Percentiles rank a stretch among this genome's conserved stretches.
Evolutionary conservation across 2,888 invertebrate species (phyloP).

Genomic region (Quadroppia sp.): DNA sequence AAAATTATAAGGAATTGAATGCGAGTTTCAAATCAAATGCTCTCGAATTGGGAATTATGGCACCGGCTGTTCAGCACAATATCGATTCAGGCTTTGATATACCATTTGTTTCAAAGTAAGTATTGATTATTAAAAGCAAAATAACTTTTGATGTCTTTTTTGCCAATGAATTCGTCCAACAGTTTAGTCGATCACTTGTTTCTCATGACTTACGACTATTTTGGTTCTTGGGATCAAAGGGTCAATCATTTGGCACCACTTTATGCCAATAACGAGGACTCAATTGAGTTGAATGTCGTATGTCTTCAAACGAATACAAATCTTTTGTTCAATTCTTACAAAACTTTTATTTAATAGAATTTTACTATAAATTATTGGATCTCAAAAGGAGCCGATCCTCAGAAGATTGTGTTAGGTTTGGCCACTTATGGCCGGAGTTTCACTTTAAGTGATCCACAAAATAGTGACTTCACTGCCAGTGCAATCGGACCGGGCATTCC

Average conservation of each 20-base stretch:
- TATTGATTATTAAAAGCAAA: neutral
- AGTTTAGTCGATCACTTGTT: slow-evolving; percentile 40
- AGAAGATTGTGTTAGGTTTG: slow-evolving; percentile 38
- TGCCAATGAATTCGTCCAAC: neutral
- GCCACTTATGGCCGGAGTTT: slow-evolving; percentile 41
- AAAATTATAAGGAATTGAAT: neutral
- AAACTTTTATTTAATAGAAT: slow-evolving; percentile 21
- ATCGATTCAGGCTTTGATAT: slow-evolving; percentile 38
- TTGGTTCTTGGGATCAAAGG: slow-evolving; percentile 40
- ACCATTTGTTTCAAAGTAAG: slow-evolving; percentile 27
- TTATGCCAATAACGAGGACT: neutral
- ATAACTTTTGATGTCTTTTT: neutral
- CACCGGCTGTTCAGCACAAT: slow-evolving; percentile 26
- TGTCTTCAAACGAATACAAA: neutral
- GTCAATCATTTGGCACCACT: slow-evolving; percentile 40
- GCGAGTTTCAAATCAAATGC: neutral
- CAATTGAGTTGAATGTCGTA: neutral
- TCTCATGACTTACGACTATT: slow-evolving; percentile 41
- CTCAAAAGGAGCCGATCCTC: slow-evolving; percentile 4
- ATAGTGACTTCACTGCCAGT: neutral
- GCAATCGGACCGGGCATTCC: slow-evolving; percentile 38
- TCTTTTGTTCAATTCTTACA: neutral
- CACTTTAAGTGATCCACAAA: slow-evolving; percentile 32
- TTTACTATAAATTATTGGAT: slow-evolving; percentile 39
- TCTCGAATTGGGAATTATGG: slow-evolving; percentile 35